Evolutionary conservation across 2,797 vertebrate genomes (phyloP).

Genomic region (Synanceia verrucosa): DNA sequence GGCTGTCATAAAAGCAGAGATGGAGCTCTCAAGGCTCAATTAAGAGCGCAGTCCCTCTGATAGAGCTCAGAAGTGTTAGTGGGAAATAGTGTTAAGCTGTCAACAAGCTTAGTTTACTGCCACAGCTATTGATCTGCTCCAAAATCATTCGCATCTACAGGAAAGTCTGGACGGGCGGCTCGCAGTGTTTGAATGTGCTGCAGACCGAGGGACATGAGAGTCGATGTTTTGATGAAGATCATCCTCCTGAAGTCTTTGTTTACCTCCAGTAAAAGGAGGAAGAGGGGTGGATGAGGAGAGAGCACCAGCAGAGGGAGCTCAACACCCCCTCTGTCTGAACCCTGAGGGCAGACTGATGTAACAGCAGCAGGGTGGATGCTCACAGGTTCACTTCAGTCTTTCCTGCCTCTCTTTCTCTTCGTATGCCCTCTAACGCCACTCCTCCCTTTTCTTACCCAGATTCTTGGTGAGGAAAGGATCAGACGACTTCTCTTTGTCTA

Average conservation of each 20-base stretch:
- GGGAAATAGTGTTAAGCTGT: slow-evolving; percentile 49
- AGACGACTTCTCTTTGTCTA: slow-evolving; percentile 44
- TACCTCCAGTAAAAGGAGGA: neutral
- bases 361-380: slow-evolving; percentile 61
- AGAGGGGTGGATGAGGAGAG: slow-evolving; percentile 18
- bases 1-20: slow-evolving; percentile 59
- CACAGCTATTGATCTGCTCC: slow-evolving; percentile 48
- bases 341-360: slow-evolving; percentile 69
- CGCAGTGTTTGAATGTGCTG: slow-evolving; percentile 24
- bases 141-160: slow-evolving; percentile 62
- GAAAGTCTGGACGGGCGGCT: slow-evolving; percentile 14
- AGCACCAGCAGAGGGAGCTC: slow-evolving; percentile 76
- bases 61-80: slow-evolving; percentile 46
- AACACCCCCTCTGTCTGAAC: slow-evolving; percentile 43
- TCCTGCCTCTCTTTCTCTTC: neutral
- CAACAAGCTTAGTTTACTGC: slow-evolving; percentile 57
- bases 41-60: slow-evolving; percentile 55
- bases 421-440: neutral
- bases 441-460: neutral
- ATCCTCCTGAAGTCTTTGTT: slow-evolving; percentile 41
- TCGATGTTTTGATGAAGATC: slow-evolving; percentile 25
- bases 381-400: slow-evolving; percentile 41
- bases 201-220: neutral
- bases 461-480: slow-evolving; percentile 7
- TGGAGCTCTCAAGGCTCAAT: slow-evolving; percentile 61